These are phyloP conservation scores for Rallus crepitans DNA, from an alignment of 2,797 vertebrate genomes.

Conservation along the genomic window DNA sequence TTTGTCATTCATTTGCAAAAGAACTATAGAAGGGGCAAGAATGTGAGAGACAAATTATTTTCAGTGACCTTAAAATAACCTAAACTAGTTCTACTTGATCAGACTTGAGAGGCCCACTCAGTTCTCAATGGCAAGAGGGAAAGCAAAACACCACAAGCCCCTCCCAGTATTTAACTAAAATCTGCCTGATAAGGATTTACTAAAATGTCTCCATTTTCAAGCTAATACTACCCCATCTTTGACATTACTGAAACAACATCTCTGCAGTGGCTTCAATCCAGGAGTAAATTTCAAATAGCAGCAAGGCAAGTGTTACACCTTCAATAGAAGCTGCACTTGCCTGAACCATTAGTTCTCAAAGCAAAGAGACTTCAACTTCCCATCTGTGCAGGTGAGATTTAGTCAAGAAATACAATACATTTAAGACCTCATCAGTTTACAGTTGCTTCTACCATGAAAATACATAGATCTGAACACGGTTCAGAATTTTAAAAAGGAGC, in stretches of 20 bases:
- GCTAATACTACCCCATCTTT: rapidly evolving
- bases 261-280: not conserved
- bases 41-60: not conserved
- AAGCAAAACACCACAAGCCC: not conserved
- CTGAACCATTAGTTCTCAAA: rapidly evolving
- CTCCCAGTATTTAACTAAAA: not conserved
- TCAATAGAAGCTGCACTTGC: not conserved
- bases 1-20: not conserved
- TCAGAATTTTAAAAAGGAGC: not conserved
- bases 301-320: not conserved
- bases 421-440: not conserved
- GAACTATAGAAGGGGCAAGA: not conserved
- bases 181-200: not conserved
- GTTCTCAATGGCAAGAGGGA: not conserved
- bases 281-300: not conserved
- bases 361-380: not conserved
- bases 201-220: not conserved
- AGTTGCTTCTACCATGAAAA: not conserved
- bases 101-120: not conserved
- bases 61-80: not conserved
- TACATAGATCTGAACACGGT: not conserved
- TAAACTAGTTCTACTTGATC: not conserved
- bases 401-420: not conserved
- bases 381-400: not conserved
- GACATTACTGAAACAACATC: not conserved